Conservation (phyloP, 2,797 vertebrate genomes). For the Leptodactylus fallax region DNA sequence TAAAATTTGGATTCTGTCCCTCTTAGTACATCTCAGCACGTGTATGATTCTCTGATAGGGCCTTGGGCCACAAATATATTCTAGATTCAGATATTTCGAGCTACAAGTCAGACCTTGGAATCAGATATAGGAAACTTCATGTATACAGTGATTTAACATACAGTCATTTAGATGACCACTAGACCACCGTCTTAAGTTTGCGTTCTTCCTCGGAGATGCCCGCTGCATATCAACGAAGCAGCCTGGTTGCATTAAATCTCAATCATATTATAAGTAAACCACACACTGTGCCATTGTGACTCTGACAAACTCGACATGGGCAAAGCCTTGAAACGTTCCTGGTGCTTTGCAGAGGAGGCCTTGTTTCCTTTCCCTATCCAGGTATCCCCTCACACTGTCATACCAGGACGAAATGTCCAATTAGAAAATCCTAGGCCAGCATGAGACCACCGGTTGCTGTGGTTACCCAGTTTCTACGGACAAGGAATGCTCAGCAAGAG, state of each 20-base stretch:
- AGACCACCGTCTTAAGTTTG: not conserved
- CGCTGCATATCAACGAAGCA: not conserved
- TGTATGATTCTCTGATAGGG: no score
- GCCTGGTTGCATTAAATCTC: not conserved
- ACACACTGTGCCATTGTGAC: constrained; percentile 34
- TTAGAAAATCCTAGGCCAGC: constrained; percentile 52
- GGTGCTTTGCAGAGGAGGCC: constrained; percentile 1
- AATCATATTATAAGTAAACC: constrained; percentile 8
- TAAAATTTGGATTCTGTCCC: no score
- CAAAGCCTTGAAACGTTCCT: not conserved
- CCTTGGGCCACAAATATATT: no score
- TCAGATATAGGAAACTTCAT: no score
- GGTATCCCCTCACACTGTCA: constrained; percentile 54
- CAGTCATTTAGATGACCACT: not conserved
- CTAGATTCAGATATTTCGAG: no score
- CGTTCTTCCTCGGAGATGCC: not conserved
- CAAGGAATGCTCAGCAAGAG: constrained; percentile 48
- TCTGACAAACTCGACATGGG: not conserved
- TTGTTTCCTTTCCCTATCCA: constrained; percentile 37
- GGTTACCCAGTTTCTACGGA: constrained; percentile 55
- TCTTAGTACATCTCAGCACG: no score
- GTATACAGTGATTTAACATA: no score
- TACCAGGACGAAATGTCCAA: constrained; percentile 59
- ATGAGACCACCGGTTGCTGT: constrained; percentile 51
- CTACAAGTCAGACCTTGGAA: no score